Base-by-base conservation (phyloP, 1,140 invertebrate genomes). In the Anastrepha obliqua region DNA sequence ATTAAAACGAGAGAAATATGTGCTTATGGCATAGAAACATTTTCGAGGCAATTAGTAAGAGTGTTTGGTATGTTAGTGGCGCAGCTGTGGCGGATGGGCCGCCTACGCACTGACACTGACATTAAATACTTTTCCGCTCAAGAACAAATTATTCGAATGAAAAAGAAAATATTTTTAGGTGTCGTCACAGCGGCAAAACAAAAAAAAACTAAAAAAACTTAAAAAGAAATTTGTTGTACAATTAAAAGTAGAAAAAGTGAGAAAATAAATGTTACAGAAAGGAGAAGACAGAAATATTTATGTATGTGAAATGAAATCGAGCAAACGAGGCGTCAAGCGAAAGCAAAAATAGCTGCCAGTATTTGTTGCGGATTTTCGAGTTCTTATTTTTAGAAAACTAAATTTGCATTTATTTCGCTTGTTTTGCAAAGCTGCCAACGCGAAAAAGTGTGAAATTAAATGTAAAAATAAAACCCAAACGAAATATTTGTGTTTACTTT, bases 41-140 rank as follows among this genome's bases (percentile, higher is more conserved):
- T 1, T 13, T 44, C 62, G n/a, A 81, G 7, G 87, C 59, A 78
- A 81, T 88, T 88, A 29, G 81, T 67, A 86, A 87, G 60, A 2
- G 74, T 20, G 17, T 81, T 81, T 13, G 74, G 47, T 29, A 81
- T 81, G 74, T 55, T 6, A 44, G 74, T 29, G 47, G 74, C 74
- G 6, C 74, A 81, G 74, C 74, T 81, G 74, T 81, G 74, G n/a
- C 20, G 74, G 74, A 81, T 81, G 44, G 42, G 85, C 6, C 85
- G 85, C 85, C 85, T 29, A 86, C 85, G 39, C 85, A 65, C 39
- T 86, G 85, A 86, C 85, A 86, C 85, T 86, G 85, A 86, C 85
- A 86, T 86, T 86, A 86, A 81, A 81, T 42, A 58, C 47, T 58
- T 81, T 58, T 51, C n/a, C 58, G 85, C 39, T 62, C 85, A 65